phyloP scores from a whole-genome alignment of 2,888 invertebrate species.

The Apamea monoglypha region DNA sequence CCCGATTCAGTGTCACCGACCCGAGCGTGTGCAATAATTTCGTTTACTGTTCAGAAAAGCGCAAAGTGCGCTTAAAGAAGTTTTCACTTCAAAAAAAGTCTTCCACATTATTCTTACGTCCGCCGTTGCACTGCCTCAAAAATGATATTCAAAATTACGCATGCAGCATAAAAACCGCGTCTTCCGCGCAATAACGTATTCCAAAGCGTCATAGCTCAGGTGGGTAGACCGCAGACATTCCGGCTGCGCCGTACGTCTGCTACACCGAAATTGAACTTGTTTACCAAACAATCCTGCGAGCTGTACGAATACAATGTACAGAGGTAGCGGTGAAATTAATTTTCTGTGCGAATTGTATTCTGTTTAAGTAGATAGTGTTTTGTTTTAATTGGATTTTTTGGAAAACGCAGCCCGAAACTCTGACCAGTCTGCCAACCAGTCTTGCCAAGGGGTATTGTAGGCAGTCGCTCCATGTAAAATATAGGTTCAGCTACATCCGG shows the following conservation, averaged over 20 bases:
- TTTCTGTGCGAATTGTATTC: constrained; percentile 48
- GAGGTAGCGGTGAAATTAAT: constrained; percentile 62
- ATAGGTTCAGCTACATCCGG: background rate
- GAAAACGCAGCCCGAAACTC: background rate
- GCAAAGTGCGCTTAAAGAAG: too few species aligned
- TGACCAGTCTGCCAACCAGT: background rate
- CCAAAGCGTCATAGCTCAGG: constrained; percentile 63
- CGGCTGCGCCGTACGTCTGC: constrained; percentile 48
- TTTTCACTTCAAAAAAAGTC: too few species aligned
- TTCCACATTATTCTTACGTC: background rate
- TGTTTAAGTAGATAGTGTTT: constrained; percentile 51
- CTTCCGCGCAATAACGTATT: constrained; percentile 59
- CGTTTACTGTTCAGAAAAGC: background rate
- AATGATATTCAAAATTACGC: constrained; percentile 37
- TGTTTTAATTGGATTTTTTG: constrained; percentile 37
- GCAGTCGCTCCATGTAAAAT: background rate
- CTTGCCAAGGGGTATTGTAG: background rate
- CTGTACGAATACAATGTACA: constrained; percentile 59
- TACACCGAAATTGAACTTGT: constrained; percentile 67
- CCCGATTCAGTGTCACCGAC: too few species aligned
- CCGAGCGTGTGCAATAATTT: background rate
- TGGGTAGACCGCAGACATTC: constrained; percentile 65
- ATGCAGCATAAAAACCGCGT: constrained; percentile 45
- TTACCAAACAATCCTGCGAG: constrained; percentile 64
- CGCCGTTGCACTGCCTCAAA: constrained; percentile 2